phyloP scores from a whole-genome alignment of 2,888 invertebrate genomes.

The Aproaerema taeniolella region DNA sequence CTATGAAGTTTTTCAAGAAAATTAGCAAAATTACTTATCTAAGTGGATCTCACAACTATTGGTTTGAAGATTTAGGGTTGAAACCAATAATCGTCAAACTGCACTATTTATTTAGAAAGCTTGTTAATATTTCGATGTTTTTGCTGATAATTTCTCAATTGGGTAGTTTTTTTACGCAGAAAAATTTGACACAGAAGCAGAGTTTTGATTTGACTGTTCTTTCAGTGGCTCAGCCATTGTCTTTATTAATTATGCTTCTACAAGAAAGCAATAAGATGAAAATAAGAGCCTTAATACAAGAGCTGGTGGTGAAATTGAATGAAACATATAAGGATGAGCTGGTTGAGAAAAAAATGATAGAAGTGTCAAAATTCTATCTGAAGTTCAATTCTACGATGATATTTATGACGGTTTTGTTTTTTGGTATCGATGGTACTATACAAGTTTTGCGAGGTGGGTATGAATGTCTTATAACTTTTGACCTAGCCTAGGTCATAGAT shows the following conservation, averaged over 20 bases:
- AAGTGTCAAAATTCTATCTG: slow-evolving; percentile 12
- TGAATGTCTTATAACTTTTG: no score
- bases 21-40: no score
- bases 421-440: slow-evolving; percentile 20
- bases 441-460: no score
- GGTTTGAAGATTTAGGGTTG: slow-evolving; percentile 7
- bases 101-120: no score
- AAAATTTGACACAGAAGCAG: slow-evolving; percentile 26
- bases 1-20: no score
- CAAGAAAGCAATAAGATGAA: not conserved
- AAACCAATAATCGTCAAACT: not conserved
- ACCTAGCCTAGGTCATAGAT: no score
- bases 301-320: slow-evolving; percentile 13
- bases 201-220: slow-evolving; percentile 16
- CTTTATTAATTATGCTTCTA: not conserved
- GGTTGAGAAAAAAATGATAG: slow-evolving; percentile 18
- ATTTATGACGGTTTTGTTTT: slow-evolving; percentile 10
- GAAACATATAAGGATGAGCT: slow-evolving; percentile 19
- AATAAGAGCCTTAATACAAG: not conserved
- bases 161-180: slow-evolving; percentile 25
- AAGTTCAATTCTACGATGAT: not conserved
- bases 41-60: slow-evolving; percentile 8
- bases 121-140: no score
- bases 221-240: slow-evolving; percentile 14
- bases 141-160: no score